Conservation (phyloP, 2,113 vertebrate genomes). For the Dendropsophus ebraccatus region DNA sequence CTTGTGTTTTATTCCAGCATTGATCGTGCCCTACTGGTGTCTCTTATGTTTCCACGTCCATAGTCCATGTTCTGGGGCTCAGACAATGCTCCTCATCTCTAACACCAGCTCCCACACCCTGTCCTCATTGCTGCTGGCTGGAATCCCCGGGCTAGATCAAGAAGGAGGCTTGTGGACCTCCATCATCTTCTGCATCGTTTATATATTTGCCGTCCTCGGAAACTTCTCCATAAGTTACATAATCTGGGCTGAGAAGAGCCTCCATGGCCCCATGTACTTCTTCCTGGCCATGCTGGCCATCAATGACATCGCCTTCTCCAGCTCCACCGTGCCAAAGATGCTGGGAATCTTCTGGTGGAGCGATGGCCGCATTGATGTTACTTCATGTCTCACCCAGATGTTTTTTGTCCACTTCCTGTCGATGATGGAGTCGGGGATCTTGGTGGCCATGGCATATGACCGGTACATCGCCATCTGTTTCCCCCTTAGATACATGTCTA, state of each 20-base stretch:
- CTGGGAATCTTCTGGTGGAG: conserved; percentile 62
- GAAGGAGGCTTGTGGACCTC: conserved; percentile 61
- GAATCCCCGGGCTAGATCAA: conserved; percentile 64
- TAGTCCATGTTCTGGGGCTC: too few species aligned
- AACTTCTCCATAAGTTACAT: conserved; percentile 63
- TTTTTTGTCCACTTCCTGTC: too few species aligned
- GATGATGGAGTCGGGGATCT: conserved; percentile 63
- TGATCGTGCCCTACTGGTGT: too few species aligned
- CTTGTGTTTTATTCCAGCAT: too few species aligned
- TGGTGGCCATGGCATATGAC: conserved; percentile 62
- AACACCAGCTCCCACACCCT: conserved; percentile 54
- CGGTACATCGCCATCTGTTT: conserved; percentile 61
- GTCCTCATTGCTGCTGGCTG: conserved; percentile 59
- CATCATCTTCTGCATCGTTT: conserved; percentile 61
- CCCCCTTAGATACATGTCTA: conserved; percentile 61
- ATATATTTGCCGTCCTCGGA: conserved; percentile 62
- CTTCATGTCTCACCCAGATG: conserved; percentile 62
- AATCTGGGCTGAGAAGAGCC: conserved; percentile 60
- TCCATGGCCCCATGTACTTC: conserved; percentile 67
- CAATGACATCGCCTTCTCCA: conserved; percentile 62
- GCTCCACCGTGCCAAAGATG: conserved; percentile 61
- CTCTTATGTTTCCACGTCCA: too few species aligned
- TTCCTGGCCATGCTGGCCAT: conserved; percentile 67
- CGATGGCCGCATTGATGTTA: conserved; percentile 45
- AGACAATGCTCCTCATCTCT: conserved; percentile 2